A percentile compares a stretch with the other conserved stretches of the same genome.
phyloP scores from a whole-genome alignment of 2,113 vertebrate genomes.

The Mola mola region DNA sequence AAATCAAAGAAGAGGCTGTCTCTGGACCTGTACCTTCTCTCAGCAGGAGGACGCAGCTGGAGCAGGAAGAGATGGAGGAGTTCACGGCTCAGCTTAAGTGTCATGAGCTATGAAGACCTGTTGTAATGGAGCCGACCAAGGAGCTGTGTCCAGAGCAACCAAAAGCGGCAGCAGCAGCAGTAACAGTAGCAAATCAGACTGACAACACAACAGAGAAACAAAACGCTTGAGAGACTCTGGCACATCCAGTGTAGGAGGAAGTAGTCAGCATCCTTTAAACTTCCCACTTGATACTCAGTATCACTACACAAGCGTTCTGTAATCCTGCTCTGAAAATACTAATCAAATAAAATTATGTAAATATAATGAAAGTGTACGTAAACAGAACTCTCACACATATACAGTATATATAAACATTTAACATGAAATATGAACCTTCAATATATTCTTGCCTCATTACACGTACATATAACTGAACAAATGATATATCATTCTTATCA shows the following conservation, averaged over 20 bases:
- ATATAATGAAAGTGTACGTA: no score
- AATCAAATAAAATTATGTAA: no score
- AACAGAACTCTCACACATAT: no score
- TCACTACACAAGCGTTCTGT: no score
- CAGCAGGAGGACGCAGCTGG: constrained; percentile 55
- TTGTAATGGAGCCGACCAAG: constrained; percentile 46
- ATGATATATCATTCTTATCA: no score
- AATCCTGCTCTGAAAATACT: no score
- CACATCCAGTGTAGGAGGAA: not conserved
- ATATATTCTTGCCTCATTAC: no score
- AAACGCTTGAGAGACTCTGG: constrained; percentile 1
- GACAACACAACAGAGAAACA: not conserved
- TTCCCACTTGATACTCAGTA: no score
- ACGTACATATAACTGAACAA: no score
- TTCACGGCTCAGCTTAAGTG: constrained; percentile 59
- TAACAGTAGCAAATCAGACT: not conserved
- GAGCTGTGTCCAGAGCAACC: constrained; percentile 51
- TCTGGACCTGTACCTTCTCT: constrained; percentile 53
- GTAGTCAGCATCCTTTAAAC: no score
- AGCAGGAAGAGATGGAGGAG: constrained; percentile 50
- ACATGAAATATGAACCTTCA: no score
- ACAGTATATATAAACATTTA: no score
- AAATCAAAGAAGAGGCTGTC: constrained; percentile 29
- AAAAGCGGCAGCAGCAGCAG: constrained; percentile 9
- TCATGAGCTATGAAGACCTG: constrained; percentile 32